Evolutionary conservation across 1,140 invertebrate species (phyloP).

Genomic region (Meloidogyne chitwoodi): DNA sequence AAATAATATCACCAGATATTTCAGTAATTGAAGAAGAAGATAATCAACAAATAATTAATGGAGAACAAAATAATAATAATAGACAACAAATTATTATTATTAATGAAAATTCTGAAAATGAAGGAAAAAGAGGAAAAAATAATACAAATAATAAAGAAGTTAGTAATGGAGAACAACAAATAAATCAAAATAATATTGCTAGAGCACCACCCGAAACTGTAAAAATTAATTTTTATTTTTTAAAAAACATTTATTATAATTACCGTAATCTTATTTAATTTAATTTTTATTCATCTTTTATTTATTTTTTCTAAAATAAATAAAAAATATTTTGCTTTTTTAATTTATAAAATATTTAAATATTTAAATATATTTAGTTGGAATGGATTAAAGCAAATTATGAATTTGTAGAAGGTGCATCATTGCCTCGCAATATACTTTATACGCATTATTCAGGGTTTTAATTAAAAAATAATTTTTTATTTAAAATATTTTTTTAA

Average conservation of each 20-base stretch:
- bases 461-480: background rate
- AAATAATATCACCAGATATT: background rate
- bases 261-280: too few relatives aligned
- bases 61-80: background rate
- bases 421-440: constrained; percentile 85
- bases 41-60: too few relatives aligned
- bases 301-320: too few relatives aligned
- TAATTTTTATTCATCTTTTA: too few relatives aligned
- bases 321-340: too few relatives aligned
- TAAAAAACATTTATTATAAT: too few relatives aligned
- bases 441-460: constrained; percentile 83
- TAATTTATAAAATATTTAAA: background rate
- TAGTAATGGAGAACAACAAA: background rate
- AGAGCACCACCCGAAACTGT: background rate
- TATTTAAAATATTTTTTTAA: background rate
- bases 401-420: constrained; percentile 93
- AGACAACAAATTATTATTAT: background rate
- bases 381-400: constrained; percentile 97
- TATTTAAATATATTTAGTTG: constrained; percentile 67
- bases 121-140: background rate
- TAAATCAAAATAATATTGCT: background rate
- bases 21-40: background rate
- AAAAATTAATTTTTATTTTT: background rate
- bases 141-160: background rate
- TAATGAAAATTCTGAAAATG: background rate